Evolutionary conservation across 2,888 invertebrate genomes (phyloP), one percentile per base, ranked within the genome.

Genomic region (Sialis lutaria): DNA sequence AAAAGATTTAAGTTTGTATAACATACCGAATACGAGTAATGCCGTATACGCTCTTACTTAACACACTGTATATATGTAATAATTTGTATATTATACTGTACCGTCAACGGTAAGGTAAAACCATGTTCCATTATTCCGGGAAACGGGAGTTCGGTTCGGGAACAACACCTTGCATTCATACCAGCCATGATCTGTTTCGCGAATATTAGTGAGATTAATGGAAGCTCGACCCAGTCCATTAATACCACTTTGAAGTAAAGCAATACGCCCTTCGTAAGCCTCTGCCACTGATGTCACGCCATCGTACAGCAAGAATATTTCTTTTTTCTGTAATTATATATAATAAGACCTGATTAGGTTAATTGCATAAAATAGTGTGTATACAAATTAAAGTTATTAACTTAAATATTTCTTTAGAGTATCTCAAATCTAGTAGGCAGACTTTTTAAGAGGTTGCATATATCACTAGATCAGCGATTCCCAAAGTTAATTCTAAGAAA

Each of bases 141-240:
- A 75, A 53, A 81, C 82, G n/a, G 89, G 88, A 47, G 84, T 77
- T 56, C 90, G 77, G 66, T 90, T 89, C 50, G 91, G 84, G 64
- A 89, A 91, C 58, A 82, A 75, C 52, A 92, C 81, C 60, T 77
- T 79, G 68, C 93, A 93, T 68, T 89, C 86, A 68, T 88, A 93
- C 77, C 88, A 86, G 54, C 92, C 93, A 58, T 84, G 81, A 67
- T 93, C 93, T 45, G 83, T 77, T 65, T 89, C 89, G 52, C 86
- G 74, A 56, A 92, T 87, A 54, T 85, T 79, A 48, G 85, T 88
- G 53, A 93, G 70, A 69, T 91, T 90, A 56, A 90, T 77, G 55
- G 84, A 79, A 55, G 81, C 84, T 54, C 73, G 71, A 13, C 80
- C 81, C 50, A 67, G 70, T 31, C 72, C 69, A 42, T 37, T 47